These are phyloP conservation scores for Pteropus rufus DNA, from an alignment of 2,797 vertebrate species.

Conservation along the genomic window DNA sequence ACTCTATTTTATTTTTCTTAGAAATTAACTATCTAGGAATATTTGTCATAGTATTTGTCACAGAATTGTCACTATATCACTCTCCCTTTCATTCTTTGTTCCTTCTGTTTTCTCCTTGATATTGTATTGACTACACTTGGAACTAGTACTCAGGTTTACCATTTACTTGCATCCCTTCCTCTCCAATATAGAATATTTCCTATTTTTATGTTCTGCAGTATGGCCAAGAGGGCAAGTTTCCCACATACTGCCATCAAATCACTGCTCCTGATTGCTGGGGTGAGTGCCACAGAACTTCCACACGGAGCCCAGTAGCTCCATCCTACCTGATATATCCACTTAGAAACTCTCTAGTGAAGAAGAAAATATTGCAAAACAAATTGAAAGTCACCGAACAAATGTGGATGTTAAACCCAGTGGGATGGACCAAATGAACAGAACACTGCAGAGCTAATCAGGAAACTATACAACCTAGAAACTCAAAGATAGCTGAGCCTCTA, in stretches of 20 bases:
- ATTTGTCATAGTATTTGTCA: background rate
- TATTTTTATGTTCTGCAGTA: constrained; percentile 21
- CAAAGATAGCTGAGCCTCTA: background rate
- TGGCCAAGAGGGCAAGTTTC: constrained; percentile 41
- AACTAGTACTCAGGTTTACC: background rate
- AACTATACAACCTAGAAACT: constrained; percentile 16
- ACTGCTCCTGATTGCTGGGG: constrained; percentile 58
- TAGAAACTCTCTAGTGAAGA: constrained; percentile 58
- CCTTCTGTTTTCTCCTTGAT: background rate
- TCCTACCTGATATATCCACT: constrained; percentile 62
- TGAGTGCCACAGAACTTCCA: background rate
- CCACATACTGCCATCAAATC: constrained; percentile 49
- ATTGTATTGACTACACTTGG: background rate
- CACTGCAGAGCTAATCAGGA: constrained; percentile 63
- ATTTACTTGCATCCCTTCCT: background rate
- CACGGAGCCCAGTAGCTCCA: constrained; percentile 37
- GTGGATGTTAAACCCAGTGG: constrained; percentile 48
- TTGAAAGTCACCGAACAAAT: constrained; percentile 69
- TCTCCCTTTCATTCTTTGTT: background rate
- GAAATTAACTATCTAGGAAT: background rate
- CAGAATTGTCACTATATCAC: background rate
- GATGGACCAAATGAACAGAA: constrained; percentile 37
- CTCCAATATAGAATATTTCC: background rate
- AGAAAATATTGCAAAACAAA: constrained; percentile 74
- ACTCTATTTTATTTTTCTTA: background rate